Base-by-base conservation (phyloP, 1,140 invertebrate species). In the Wiebesia pumilae region DNA sequence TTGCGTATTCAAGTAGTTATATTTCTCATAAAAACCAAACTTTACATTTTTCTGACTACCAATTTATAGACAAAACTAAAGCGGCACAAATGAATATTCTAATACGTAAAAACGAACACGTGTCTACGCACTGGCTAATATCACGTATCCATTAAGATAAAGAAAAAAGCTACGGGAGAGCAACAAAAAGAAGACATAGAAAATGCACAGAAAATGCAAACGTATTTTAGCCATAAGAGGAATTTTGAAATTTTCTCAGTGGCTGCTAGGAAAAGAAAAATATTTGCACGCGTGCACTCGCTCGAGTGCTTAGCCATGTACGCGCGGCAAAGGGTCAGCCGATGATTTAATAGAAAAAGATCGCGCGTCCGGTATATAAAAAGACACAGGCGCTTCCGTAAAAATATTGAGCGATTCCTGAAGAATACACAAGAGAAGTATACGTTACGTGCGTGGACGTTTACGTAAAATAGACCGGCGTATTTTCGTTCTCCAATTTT, bases 171-270 rank as follows among this genome's bases (percentile, higher is more conserved):
- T 40, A 75, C n/a, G 27, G 38, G 38, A n/a, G 71, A 62, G 40
- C 16, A 43, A 43, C 21, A 43, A 43, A 75, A 38, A 75, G 40
- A 9, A 38, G 38, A 6, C 47, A 33, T 54, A 75, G 67, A 73
- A n/a, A n/a, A 43, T 27, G n/a, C 79, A 33, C n/a, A 38, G 51
- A 82, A 83, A 83, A 87, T 77, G 73, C 73, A 69, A 83, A 87
- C 85, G 65, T 79, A 87, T 87, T 87, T 78, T 83, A 83, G 77
- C 51, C 81, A 71, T 87, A 43, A 75, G 35, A 62, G 47, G 71
- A 58, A 54, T 87, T 87, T 83, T 71, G 12, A 79, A 83, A 69
- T 83, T 79, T 78, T 62, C 81, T 47, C 71, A 14, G 19, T 33
- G 16, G 54, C 43, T 1, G 24, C n/a, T 24, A 51, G 33, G 27